These are phyloP conservation scores for Gymnoscopelus microlampas DNA, from an alignment of 2,797 vertebrate species.

Conservation along the genomic window DNA sequence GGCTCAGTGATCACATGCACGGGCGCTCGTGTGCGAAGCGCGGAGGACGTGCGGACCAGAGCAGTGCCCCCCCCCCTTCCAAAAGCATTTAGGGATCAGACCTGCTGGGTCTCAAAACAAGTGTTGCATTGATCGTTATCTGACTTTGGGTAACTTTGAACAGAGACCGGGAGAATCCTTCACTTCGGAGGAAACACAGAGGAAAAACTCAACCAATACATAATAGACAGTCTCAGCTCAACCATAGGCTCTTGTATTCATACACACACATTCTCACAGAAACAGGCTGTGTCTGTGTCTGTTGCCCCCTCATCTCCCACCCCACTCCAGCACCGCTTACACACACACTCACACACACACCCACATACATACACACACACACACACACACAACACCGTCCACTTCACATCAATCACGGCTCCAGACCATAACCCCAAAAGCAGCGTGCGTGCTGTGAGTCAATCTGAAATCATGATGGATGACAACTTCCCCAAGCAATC, in stretches of 20 bases:
- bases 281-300: no score
- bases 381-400: conserved; percentile 23
- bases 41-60: conserved; percentile 3
- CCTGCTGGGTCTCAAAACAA: conserved; percentile 12
- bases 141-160: conserved; percentile 41
- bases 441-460: conserved; percentile 74
- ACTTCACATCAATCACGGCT: conserved; percentile 76
- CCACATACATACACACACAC: conserved; percentile 9
- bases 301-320: no score
- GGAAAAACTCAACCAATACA: conserved; percentile 35
- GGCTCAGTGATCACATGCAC: conserved; percentile 7
- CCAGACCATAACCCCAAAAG: conserved; percentile 78
- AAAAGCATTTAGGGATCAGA: background rate
- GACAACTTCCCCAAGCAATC: conserved; percentile 83
- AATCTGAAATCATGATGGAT: conserved; percentile 85
- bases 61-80: background rate
- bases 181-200: background rate
- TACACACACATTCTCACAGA: conserved; percentile 19
- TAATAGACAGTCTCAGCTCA: no score
- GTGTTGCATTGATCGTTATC: conserved; percentile 37
- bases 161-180: background rate
- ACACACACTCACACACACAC: conserved; percentile 24
- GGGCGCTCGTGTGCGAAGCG: background rate
- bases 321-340: background rate
- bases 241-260: background rate